Conservation (phyloP, 2,113 vertebrate species). For the Hippoglossus stenolepis region DNA sequence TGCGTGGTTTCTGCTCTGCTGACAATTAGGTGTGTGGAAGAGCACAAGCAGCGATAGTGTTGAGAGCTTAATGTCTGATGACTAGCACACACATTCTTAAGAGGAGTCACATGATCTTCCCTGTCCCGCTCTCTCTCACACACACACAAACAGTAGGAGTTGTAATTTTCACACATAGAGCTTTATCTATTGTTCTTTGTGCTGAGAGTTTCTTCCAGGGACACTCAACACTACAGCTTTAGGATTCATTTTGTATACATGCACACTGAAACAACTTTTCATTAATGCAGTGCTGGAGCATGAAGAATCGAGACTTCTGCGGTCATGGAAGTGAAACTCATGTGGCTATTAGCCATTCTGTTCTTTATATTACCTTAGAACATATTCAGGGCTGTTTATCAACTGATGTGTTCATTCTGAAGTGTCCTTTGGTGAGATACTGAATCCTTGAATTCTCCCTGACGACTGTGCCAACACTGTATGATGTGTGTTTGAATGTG, state of each 20-base stretch:
- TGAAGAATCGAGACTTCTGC: not conserved
- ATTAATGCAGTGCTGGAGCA: not conserved
- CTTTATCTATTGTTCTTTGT: conserved; percentile 4
- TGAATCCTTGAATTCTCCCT: too few species aligned
- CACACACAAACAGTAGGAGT: not conserved
- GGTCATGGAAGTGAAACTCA: not conserved
- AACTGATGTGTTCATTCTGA: too few species aligned
- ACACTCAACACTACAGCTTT: too few species aligned
- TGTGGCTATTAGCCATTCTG: not conserved
- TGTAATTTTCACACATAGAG: conserved; percentile 26
- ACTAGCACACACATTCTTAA: conserved; percentile 60
- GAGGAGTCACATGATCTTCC: conserved; percentile 56
- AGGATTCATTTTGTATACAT: not conserved
- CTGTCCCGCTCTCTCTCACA: not conserved
- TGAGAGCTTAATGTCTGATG: conserved; percentile 60
- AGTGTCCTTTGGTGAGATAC: too few species aligned
- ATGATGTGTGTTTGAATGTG: too few species aligned
- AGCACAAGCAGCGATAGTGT: conserved; percentile 35
- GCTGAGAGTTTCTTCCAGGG: not conserved
- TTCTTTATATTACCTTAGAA: too few species aligned
- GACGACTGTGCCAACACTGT: too few species aligned
- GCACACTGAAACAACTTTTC: not conserved
- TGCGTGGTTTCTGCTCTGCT: conserved; percentile 17
- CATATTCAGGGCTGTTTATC: too few species aligned
- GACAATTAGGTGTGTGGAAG: conserved; percentile 40